Conservation (phyloP, 1,140 invertebrate genomes). For the Gonioctena quinquepunctata region DNA sequence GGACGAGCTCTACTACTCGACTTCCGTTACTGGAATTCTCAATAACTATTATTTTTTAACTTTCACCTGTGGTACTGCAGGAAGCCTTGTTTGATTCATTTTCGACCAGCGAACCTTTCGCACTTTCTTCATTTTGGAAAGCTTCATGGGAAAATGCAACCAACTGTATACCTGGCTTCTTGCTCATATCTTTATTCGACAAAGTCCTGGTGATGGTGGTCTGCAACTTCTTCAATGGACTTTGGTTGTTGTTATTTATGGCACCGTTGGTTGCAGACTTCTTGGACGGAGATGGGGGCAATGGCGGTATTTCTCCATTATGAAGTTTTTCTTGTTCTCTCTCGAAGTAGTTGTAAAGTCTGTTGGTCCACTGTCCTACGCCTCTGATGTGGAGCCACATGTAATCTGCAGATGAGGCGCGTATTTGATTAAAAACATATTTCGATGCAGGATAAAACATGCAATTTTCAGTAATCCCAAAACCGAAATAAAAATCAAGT, state of each 20-base stretch:
- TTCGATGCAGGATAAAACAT: not conserved
- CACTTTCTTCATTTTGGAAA: conserved; percentile 58
- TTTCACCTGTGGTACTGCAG: conserved; percentile 38
- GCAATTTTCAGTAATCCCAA: no score
- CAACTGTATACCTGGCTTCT: conserved; percentile 58
- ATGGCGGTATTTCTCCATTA: conserved; percentile 60
- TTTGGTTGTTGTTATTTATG: conserved; percentile 43
- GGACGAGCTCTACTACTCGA: no score
- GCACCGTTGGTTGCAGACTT: conserved; percentile 29
- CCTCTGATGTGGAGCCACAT: conserved; percentile 93
- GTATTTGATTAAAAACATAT: not conserved
- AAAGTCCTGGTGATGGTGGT: conserved; percentile 60
- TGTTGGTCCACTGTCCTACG: conserved; percentile 93
- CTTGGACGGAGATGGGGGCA: conserved; percentile 22
- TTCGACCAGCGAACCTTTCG: not conserved
- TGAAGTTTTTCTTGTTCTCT: conserved; percentile 75
- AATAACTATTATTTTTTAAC: no score
- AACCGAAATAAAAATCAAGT: no score
- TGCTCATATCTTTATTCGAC: conserved; percentile 53
- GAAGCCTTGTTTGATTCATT: conserved; percentile 33
- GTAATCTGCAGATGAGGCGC: conserved; percentile 64
- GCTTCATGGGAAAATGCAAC: conserved; percentile 63
- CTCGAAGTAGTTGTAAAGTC: conserved; percentile 87
- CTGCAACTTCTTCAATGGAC: conserved; percentile 58
- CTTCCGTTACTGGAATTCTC: no score